Evolutionary conservation across 2,888 invertebrate genomes (phyloP).

Genomic region (Tetanocera ferruginea): DNA sequence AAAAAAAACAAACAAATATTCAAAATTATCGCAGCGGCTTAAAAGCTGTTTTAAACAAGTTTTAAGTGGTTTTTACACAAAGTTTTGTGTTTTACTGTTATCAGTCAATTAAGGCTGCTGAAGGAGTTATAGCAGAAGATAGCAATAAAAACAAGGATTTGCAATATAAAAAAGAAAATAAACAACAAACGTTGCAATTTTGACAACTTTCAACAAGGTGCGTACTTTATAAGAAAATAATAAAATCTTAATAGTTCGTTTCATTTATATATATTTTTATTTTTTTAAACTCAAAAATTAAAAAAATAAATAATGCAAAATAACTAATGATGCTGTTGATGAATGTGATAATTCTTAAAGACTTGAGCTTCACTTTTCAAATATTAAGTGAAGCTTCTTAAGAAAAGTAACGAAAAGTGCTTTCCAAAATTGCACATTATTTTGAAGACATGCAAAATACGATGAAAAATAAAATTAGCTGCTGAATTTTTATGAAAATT

Average conservation of each 20-base stretch:
- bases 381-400: no score
- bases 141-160: slow-evolving; percentile 3
- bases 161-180: neutral
- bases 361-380: no score
- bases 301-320: no score
- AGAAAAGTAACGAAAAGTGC: no score
- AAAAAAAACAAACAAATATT: slow-evolving; percentile 19
- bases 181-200: neutral
- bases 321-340: no score
- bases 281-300: neutral
- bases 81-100: neutral
- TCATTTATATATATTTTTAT: neutral
- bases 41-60: slow-evolving; percentile 30
- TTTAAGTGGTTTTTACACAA: slow-evolving; percentile 5
- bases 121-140: neutral
- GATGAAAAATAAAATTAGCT: no score
- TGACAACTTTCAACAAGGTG: neutral
- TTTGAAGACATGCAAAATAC: no score
- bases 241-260: neutral
- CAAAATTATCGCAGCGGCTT: slow-evolving; percentile 13
- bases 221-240: neutral
- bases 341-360: no score
- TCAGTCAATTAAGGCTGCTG: neutral
- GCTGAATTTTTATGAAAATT: no score
- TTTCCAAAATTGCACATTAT: no score